Evolutionary conservation across 2,888 invertebrate genomes (phyloP), one percentile per base, ranked within the genome.

Genomic region (Gymnosoma rotundatum): DNA sequence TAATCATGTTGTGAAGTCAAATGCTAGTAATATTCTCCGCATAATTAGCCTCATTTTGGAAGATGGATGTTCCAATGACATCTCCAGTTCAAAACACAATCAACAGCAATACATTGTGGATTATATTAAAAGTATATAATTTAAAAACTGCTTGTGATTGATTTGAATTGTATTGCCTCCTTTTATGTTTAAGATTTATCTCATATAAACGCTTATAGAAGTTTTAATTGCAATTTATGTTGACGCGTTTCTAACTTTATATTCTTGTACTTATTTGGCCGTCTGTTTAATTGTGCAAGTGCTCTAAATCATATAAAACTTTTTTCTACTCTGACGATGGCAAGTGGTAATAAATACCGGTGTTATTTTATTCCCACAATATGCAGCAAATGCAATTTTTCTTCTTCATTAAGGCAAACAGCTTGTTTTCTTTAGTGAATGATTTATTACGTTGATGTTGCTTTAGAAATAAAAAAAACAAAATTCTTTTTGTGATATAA

Each of bases 161-260:
- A n/a, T n/a, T n/a, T n/a, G n/a, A n/a, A n/a, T n/a, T n/a, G n/a
- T n/a, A n/a, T n/a, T n/a, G n/a, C n/a, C n/a, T n/a, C n/a, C n/a
- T n/a, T n/a, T n/a, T n/a, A n/a, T n/a, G 25, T 2, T 25, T 25
- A 25, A 25, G 25, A 25, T 38, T 38, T 38, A 38, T 38, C 38
- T 38, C n/a, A n/a, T n/a, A n/a, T n/a, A n/a, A n/a, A 50, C 61
- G n/a, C n/a, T 72, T 9, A 32, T 48, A 63, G 12, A 48, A 60
- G 4, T 79, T 79, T 79, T 79, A 79, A 79, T 79, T 79, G 66
- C 78, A 58, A 72, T 79, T 79, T 79, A 52, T 79, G 72, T 54
- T 72, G 72, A 66, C 64, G 50, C 56, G 21, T 72, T 64, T 56
- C 64, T 18, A 63, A 67, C 38, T 64, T 60, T 60, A 67, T 58